Evolutionary conservation across 2,113 vertebrate genomes (phyloP), one percentile per base, ranked within the genome.

Genomic region (Tyto alba): DNA sequence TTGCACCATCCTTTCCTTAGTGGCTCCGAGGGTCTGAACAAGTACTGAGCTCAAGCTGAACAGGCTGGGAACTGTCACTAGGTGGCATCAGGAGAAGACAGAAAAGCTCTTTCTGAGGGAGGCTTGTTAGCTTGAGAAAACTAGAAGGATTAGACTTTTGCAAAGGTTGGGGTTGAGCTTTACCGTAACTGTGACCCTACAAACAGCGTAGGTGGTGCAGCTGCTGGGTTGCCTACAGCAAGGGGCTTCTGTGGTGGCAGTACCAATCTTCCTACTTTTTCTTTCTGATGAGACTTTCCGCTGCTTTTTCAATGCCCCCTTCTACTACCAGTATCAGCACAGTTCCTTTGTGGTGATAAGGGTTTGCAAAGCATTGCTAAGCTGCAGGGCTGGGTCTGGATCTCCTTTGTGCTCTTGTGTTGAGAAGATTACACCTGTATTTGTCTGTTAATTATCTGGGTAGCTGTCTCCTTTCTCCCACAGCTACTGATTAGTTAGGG

Each of bases 21-120:
- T 29, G 74, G 25, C 52, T 69, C 53, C 1, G 1, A 23, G 66
- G 43, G 76, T 30, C 57, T 40, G 66, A 59, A 9, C 22, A 11
- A 20, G 48, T 13, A 1, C 40, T 8, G 52, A 68, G 19, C 63
- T 73, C 17, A 2, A 4, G 67, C 63, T 94, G 73, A 89, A 43
- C 19, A 38, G 81, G 78, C 85, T 57, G 74, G 77, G 40, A 56
- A 72, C 60, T 4, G 83, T 78, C 96, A 2, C 56, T 68, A 43
- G 85, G 83, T 91, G 93, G 85, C 92, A 91, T 86, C 90, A 85
- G 40, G 43, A 84, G 74, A 93, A 87, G 77, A 76, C 29, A 57
- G 13, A 82, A 94, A 40, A 17, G 38, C 34, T 88, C 14, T 11
- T 88, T 15, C 76, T 75, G 40, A 90, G 73, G 63, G 67, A 89